Evolutionary conservation across 2,888 invertebrate genomes (phyloP), one percentile per base, ranked within the genome.

Genomic region (Hydrotaea cyrtoneurina): DNA sequence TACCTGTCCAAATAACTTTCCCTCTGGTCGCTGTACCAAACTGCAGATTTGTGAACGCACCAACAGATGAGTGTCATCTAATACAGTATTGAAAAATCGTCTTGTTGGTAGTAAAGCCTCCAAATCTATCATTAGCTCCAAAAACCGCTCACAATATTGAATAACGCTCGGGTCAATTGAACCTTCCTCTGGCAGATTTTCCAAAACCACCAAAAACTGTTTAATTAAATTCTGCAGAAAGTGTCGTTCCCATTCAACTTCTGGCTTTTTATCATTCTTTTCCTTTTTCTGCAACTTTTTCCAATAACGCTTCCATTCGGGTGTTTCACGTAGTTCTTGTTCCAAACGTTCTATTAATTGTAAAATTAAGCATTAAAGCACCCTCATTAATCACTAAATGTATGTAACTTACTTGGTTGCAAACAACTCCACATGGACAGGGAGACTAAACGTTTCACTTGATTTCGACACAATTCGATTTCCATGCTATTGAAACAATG

Each of bases 401-500:
- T 86, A 89, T 21, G 0, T 0, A 43, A 85, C 93, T 91, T 91
- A 96, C 96, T 94, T 93, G 95, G 96, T 89, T 98, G 96, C 73
- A 99, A 93, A 83, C 97, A 97, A 71, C 95, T 93, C 99, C 99
- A 99, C 95, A 98, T 98, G 13, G 98, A 96, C 13, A 99, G 93
- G 0, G 98, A 98, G 0, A 98, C 97, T 5, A 99, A 93, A 80
- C 96, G 94, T 92, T 97, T 97, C 11, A 97, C 97, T 93, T 98
- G 98, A 88, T 98, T 97, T 55, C 99, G 93, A 80, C 99, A 97
- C 59, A 99, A 93, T 88, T 96, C 96, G 76, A 98, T 96, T 93
- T 99, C 99, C 96, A 99, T 96, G 88, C 98, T 98, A 89, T 98
- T 98, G 90, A 99, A 99, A 90, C 98, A 98, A 91, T 99, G 98